Evolutionary conservation across 1,140 invertebrate species (phyloP).

Genomic region (Pseudomyrmex pallidus): DNA sequence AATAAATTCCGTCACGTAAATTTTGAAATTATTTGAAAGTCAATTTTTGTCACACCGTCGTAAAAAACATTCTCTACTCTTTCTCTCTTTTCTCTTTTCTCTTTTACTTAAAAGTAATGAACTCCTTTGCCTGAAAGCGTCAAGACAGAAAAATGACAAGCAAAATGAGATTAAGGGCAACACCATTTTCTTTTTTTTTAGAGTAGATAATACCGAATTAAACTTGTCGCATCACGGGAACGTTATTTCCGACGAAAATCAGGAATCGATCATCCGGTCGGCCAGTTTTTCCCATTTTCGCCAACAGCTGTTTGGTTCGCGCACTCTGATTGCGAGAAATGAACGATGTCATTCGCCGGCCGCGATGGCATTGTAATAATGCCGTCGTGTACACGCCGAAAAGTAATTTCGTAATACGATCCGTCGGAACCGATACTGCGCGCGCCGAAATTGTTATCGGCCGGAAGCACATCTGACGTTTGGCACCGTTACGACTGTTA

Average conservation of each 20-base stretch:
- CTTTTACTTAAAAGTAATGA: not conserved
- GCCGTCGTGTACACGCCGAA: conserved; percentile 32
- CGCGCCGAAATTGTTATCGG: conserved; percentile 46
- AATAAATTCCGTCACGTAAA: not conserved
- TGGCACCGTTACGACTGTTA: conserved; percentile 51
- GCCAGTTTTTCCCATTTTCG: conserved; percentile 32
- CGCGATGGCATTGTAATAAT: conserved; percentile 43
- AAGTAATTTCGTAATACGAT: conserved; percentile 55
- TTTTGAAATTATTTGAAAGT: conserved; percentile 3
- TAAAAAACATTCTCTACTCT: conserved; percentile 21
- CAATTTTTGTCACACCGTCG: not conserved
- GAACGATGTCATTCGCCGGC: conserved; percentile 24
- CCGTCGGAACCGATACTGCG: conserved; percentile 7
- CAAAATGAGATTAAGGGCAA: not conserved
- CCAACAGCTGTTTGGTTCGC: conserved; percentile 25
- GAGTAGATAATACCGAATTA: conserved; percentile 21
- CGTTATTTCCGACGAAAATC: conserved; percentile 49
- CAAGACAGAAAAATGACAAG: conserved; percentile 1
- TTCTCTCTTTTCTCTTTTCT: no score
- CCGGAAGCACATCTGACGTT: conserved; percentile 52
- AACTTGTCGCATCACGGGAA: conserved; percentile 21
- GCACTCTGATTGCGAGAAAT: conserved; percentile 31
- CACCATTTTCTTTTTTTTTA: conserved; percentile 1
- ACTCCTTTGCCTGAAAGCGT: not conserved
- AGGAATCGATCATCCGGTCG: conserved; percentile 31